These are phyloP conservation scores for Calephelis virginiensis DNA, from an alignment of 1,140 invertebrate genomes.

Conservation along the genomic window DNA sequence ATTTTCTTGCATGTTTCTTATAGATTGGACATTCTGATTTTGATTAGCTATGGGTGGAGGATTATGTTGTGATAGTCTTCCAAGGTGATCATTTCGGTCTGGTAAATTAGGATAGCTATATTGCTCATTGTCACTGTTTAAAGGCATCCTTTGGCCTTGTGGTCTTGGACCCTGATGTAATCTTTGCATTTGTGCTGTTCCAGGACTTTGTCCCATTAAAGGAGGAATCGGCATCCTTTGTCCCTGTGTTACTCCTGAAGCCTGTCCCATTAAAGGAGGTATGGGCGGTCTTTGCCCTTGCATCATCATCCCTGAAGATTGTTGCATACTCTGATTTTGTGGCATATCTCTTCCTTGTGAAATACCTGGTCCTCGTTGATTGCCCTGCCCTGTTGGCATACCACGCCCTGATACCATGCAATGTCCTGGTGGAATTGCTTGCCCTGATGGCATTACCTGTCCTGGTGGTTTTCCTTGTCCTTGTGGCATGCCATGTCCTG, in stretches of 20 bases:
- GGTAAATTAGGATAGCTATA: conserved; percentile 32
- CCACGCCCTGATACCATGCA: background rate
- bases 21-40: background rate
- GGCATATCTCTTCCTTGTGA: background rate
- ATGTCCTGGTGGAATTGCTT: background rate
- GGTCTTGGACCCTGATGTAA: background rate
- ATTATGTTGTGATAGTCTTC: background rate
- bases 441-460: background rate
- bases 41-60: background rate
- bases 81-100: conserved; percentile 4
- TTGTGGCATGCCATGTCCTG: background rate
- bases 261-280: background rate
- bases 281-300: background rate
- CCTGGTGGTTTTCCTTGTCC: background rate
- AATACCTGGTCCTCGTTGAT: background rate
- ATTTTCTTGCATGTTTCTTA: conserved; percentile 20
- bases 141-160: background rate
- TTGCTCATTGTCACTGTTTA: conserved; percentile 11
- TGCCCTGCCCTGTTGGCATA: background rate
- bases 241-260: background rate
- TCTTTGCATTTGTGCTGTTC: background rate
- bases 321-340: background rate
- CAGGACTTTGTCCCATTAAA: background rate
- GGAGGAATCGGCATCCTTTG: background rate
- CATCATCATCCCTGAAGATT: background rate